Percentiles rank a stretch among this genome's conserved stretches.
Evolutionary conservation across 1,140 invertebrate species (phyloP).

Genomic region (Heliconius hermathena): DNA sequence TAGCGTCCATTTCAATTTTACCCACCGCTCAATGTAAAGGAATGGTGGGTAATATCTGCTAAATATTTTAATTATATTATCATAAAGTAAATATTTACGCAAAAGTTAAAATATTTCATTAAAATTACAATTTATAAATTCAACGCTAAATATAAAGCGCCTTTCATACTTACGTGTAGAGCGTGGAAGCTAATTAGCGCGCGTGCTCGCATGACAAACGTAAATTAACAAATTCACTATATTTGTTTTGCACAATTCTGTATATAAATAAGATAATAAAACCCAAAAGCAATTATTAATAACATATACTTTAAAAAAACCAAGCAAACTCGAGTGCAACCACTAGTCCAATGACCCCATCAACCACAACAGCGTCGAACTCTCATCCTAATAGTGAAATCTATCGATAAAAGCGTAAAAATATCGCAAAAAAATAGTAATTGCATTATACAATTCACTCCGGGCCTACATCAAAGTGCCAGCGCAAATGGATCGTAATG

Average conservation of each 20-base stretch:
- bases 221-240: background rate
- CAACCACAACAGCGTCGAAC: background rate
- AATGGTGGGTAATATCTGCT: background rate
- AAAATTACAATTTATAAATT: background rate
- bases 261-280: background rate
- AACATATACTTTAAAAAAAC: background rate
- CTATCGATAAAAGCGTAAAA: conserved; percentile 12
- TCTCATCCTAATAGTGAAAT: background rate
- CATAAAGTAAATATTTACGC: background rate
- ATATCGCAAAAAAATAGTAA: conserved; percentile 40
- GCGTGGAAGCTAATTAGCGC: background rate
- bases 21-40: background rate
- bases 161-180: background rate
- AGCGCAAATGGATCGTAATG: conserved; percentile 70
- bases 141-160: background rate
- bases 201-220: background rate
- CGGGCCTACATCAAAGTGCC: conserved; percentile 53
- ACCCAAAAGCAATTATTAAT: background rate
- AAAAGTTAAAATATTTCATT: background rate
- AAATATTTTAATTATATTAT: too few species aligned
- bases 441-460: conserved; percentile 47
- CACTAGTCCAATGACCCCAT: background rate
- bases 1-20: too few species aligned
- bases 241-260: background rate
- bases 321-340: background rate